Conservation (phyloP, 2,888 invertebrate species). For the Ditylenchus weischeri region DNA sequence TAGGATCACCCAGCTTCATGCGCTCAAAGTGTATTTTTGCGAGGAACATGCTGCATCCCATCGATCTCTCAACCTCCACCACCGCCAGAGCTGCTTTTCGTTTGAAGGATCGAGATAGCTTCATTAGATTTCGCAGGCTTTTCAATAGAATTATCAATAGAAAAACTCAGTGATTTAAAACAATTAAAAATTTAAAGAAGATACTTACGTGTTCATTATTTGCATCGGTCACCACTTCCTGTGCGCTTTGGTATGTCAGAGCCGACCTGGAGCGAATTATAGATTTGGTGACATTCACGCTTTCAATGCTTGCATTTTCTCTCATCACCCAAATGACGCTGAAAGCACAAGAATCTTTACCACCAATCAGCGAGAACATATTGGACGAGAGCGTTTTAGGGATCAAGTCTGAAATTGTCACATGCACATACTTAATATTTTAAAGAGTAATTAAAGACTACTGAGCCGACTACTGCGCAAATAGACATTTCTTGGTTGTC, state of each 20-base stretch:
- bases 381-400: constrained; percentile 86
- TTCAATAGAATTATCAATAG: constrained; percentile 7
- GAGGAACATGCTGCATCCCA: too few relatives aligned
- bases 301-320: constrained; percentile 62
- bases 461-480: constrained; percentile 76
- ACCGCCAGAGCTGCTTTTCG: too few relatives aligned
- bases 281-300: constrained; percentile 75
- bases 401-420: constrained; percentile 60
- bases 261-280: constrained; percentile 79
- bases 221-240: constrained; percentile 81
- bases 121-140: constrained; percentile 13
- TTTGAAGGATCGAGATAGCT: constrained; percentile 7
- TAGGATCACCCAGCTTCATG: too few relatives aligned
- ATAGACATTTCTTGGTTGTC: constrained; percentile 85
- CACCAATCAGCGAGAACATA: constrained; percentile 85
- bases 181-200: neutral
- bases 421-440: too few relatives aligned
- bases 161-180: constrained; percentile 20
- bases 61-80: too few relatives aligned
- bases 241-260: constrained; percentile 87
- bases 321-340: constrained; percentile 92
- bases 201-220: neutral
- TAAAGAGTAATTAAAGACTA: too few relatives aligned
- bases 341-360: constrained; percentile 84
- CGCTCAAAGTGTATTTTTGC: too few relatives aligned